Evolutionary conservation across 30 jellyfish, hydroid and myxozoan genomes (phyloP).

Genomic region (Hydra vulgaris): DNA sequence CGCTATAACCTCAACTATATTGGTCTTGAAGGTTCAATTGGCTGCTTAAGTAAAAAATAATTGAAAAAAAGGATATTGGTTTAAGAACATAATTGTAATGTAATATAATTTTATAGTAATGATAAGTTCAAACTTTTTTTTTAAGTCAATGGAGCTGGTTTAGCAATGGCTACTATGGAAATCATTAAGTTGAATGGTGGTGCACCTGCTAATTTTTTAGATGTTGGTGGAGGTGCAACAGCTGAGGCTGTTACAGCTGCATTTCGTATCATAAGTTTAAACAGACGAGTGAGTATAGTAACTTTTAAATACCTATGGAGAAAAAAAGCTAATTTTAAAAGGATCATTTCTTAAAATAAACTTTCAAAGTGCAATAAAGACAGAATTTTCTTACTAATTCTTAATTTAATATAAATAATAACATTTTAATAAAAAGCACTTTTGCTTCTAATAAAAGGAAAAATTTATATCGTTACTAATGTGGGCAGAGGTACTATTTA

Average conservation of each 20-base stretch:
- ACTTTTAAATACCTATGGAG: background rate
- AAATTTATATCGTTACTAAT: background rate
- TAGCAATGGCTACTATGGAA: constrained; percentile 99
- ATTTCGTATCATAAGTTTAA: constrained; percentile 69
- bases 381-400: background rate
- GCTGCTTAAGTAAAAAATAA: constrained; percentile 61
- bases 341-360: background rate
- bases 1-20: constrained; percentile 58
- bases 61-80: background rate
- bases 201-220: constrained; percentile 96
- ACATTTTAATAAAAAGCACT: background rate
- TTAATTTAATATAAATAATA: no score
- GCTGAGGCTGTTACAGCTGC: constrained; percentile 93
- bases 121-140: background rate
- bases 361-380: background rate
- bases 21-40: constrained; percentile 93
- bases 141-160: constrained; percentile 98
- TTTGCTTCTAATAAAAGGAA: background rate
- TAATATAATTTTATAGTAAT: background rate
- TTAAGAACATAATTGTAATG: background rate
- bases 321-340: background rate
- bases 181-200: constrained; percentile 96
- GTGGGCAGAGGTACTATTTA: no score
- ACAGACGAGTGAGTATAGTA: constrained; percentile 44
- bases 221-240: constrained; percentile 99